Conservation (phyloP, 2,113 vertebrate genomes). For the Sprattus sprattus region DNA sequence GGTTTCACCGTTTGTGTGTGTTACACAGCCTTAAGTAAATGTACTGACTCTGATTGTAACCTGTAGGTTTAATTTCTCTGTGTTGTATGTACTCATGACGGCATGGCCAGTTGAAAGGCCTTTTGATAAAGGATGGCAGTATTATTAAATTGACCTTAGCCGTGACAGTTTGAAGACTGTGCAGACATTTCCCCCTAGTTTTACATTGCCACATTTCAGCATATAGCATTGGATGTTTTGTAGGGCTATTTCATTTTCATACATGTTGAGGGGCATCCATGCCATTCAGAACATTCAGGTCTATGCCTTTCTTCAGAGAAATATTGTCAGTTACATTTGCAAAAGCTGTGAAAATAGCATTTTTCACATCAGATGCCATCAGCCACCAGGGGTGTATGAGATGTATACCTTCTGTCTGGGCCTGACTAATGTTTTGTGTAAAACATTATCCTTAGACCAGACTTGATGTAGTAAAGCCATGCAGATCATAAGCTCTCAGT, state of each 20-base stretch:
- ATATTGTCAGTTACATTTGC: background rate
- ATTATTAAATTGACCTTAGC: background rate
- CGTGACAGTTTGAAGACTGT: conserved; percentile 18
- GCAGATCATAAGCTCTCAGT: too few relatives aligned
- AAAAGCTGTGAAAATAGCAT: background rate
- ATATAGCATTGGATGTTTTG: background rate
- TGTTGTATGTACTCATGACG: background rate
- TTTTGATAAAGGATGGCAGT: conserved; percentile 21
- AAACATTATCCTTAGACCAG: background rate
- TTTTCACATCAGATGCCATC: background rate
- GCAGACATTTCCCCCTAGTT: background rate
- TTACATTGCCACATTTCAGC: background rate
- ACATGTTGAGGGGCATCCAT: background rate
- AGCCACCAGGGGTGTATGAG: background rate
- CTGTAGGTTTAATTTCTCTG: background rate
- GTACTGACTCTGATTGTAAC: conserved; percentile 37
- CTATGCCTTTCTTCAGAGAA: background rate
- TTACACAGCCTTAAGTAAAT: conserved; percentile 5
- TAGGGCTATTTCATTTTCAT: background rate
- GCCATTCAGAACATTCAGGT: background rate
- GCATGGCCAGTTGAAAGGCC: background rate
- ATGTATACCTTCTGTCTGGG: background rate
- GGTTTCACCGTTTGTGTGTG: background rate
- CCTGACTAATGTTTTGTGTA: background rate
- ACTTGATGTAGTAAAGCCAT: background rate